These are phyloP conservation scores for Hestina assimilis DNA, from an alignment of 1,140 invertebrate species.

Conservation along the genomic window DNA sequence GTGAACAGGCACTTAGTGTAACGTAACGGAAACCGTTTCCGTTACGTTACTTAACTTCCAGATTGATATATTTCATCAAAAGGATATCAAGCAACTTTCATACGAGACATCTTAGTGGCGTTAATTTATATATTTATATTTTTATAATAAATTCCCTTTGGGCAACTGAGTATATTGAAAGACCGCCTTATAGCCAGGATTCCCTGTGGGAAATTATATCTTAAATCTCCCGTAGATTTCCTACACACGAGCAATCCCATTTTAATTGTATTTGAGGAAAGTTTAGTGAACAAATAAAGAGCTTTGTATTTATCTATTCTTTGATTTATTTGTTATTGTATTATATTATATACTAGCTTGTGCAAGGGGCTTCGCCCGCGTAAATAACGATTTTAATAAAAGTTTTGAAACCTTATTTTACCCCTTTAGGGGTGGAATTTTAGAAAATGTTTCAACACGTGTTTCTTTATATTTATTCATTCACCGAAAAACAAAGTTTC, in stretches of 20 bases:
- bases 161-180: slow-evolving; percentile 46
- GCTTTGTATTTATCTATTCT: slow-evolving; percentile 49
- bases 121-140: too few species aligned
- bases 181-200: slow-evolving; percentile 43
- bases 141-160: slow-evolving; percentile 54
- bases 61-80: slow-evolving; percentile 3
- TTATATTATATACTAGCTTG: too few species aligned
- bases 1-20: too few species aligned
- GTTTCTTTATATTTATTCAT: too few species aligned
- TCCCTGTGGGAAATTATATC: slow-evolving; percentile 55
- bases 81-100: neutral
- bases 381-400: too few species aligned
- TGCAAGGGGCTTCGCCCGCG: too few species aligned
- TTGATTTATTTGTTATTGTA: slow-evolving; percentile 35
- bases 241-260: slow-evolving; percentile 53
- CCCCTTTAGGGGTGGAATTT: too few species aligned
- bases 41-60: too few species aligned
- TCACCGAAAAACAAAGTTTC: too few species aligned
- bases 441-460: too few species aligned
- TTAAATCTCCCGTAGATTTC: slow-evolving; percentile 48
- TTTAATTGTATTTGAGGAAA: slow-evolving; percentile 64
- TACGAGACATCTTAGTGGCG: slow-evolving; percentile 27
- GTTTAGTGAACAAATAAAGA: slow-evolving; percentile 52
- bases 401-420: too few species aligned
- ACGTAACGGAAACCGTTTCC: too few species aligned